Evolutionary conservation across 2,797 vertebrate species (phyloP).

Genomic region (Phyllotis vaccarum): DNA sequence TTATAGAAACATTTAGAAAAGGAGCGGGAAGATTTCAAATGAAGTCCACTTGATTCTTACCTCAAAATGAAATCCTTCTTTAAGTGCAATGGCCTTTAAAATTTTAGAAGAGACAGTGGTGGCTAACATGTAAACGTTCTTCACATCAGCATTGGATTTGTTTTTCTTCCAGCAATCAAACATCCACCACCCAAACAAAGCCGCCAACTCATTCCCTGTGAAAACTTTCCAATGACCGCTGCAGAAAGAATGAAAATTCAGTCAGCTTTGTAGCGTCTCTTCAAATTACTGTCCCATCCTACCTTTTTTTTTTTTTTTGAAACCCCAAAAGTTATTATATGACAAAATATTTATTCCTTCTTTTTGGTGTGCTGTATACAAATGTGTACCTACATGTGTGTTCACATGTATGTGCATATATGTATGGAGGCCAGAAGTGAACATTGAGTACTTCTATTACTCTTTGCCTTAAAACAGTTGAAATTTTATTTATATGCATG

Average conservation of each 20-base stretch:
- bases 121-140: conserved; percentile 94
- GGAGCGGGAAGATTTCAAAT: neutral
- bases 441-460: neutral
- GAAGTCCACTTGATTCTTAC: conserved; percentile 84
- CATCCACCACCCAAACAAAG: conserved; percentile 98
- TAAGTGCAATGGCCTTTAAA: conserved; percentile 91
- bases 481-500: neutral
- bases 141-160: conserved; percentile 85
- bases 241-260: conserved; percentile 47
- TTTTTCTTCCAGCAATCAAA: conserved; percentile 93
- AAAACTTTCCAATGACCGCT: conserved; percentile 96
- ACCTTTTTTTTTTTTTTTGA: neutral
- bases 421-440: neutral
- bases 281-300: neutral
- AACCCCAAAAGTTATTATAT: neutral
- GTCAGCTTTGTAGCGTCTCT: conserved; percentile 4
- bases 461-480: neutral
- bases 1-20: conserved; percentile 62
- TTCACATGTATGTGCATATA: neutral
- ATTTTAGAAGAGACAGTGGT: conserved; percentile 98
- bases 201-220: conserved; percentile 95
- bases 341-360: conserved; percentile 49
- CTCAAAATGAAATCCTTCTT: conserved; percentile 96
- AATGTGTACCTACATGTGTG: neutral
- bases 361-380: neutral